Evolutionary conservation across 2,888 invertebrate genomes (phyloP).

Genomic region (Biston betularia): DNA sequence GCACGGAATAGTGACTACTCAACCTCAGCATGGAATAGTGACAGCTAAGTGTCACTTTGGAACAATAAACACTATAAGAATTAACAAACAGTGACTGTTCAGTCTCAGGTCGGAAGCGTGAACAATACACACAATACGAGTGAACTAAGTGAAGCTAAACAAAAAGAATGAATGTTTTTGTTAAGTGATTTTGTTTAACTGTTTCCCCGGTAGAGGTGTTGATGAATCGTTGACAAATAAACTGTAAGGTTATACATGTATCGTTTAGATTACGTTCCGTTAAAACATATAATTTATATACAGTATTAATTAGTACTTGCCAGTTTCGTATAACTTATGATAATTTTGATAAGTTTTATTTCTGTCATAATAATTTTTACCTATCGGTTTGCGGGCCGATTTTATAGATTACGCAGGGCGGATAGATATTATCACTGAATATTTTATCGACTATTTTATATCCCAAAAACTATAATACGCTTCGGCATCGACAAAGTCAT

Average conservation of each 20-base stretch:
- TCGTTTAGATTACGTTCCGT: conserved; percentile 42
- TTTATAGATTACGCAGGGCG: conserved; percentile 30
- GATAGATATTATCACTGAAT: conserved; percentile 45
- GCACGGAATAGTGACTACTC: background rate
- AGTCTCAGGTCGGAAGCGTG: too few species aligned
- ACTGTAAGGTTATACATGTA: conserved; percentile 9
- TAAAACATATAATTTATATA: conserved; percentile 71
- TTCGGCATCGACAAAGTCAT: conserved; percentile 63
- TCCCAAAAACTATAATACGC: conserved; percentile 25
- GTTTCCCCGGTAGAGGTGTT: background rate
- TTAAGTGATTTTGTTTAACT: conserved; percentile 12
- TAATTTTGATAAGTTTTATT: conserved; percentile 45
- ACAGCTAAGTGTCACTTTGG: too few species aligned
- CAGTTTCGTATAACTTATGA: conserved; percentile 71
- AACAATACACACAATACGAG: background rate
- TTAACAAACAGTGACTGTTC: too few species aligned
- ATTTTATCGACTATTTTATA: conserved; percentile 28
- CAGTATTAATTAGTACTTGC: conserved; percentile 84
- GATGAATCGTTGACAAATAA: background rate
- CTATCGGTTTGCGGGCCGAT: conserved; percentile 3
- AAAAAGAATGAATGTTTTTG: background rate
- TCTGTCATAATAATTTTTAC: conserved; percentile 60
- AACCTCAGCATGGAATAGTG: too few species aligned
- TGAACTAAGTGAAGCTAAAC: background rate
- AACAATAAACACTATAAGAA: too few species aligned